These are phyloP conservation scores for Brachymystax lenok DNA, from an alignment of 2,797 vertebrate genomes.

Conservation along the genomic window DNA sequence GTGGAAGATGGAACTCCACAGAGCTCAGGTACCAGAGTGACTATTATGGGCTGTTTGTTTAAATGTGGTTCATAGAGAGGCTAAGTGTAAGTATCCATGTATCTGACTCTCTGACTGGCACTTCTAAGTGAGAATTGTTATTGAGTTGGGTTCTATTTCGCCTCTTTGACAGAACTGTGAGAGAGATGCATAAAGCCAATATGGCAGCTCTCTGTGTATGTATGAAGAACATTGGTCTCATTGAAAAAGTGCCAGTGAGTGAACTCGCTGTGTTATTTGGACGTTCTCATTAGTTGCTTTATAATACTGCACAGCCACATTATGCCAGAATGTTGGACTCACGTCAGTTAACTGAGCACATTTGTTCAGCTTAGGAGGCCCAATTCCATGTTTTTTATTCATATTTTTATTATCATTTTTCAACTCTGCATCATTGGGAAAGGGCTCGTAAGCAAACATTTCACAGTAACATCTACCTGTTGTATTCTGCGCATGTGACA, in stretches of 20 bases:
- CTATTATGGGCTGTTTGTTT: background rate
- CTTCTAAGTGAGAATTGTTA: background rate
- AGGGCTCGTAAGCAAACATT: too few relatives aligned
- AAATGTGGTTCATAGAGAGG: background rate
- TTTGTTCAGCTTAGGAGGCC: background rate
- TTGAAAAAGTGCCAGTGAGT: background rate
- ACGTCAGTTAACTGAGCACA: background rate
- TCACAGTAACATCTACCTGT: too few relatives aligned
- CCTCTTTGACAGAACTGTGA: background rate
- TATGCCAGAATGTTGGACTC: background rate
- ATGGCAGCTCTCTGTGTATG: background rate
- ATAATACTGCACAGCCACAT: background rate
- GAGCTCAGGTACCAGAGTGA: slow-evolving; percentile 1
- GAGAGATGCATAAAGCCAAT: background rate
- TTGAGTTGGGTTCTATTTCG: background rate
- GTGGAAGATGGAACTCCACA: background rate
- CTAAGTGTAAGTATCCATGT: background rate
- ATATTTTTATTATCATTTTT: too few relatives aligned
- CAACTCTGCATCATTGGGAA: too few relatives aligned
- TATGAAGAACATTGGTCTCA: background rate
- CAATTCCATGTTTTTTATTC: background rate
- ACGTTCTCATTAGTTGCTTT: background rate
- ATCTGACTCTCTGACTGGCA: background rate
- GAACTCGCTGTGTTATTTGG: background rate
- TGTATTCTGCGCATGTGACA: too few relatives aligned